phyloP scores from a whole-genome alignment of 2,113 vertebrate genomes.

The Sitta europaea region DNA sequence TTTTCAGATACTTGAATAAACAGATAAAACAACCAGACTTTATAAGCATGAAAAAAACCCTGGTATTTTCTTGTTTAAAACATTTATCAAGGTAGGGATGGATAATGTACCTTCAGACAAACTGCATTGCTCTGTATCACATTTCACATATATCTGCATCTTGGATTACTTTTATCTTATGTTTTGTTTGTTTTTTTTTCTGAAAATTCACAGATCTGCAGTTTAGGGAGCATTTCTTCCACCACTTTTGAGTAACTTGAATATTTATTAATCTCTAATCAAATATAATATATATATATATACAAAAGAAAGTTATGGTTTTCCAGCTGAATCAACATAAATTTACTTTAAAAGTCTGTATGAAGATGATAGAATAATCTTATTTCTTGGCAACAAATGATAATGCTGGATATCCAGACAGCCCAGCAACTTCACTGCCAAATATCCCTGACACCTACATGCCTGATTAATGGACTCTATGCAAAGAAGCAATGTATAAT shows the following conservation, averaged over 20 bases:
- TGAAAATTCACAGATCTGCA: background rate
- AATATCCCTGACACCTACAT: background rate
- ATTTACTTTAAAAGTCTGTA: background rate
- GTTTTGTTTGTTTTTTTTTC: background rate
- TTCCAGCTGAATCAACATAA: background rate
- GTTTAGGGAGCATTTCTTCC: background rate
- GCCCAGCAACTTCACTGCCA: background rate
- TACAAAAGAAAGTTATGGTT: background rate
- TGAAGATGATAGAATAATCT: background rate
- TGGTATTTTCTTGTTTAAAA: background rate
- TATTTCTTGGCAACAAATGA: background rate
- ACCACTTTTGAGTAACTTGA: background rate
- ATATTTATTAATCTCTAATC: background rate
- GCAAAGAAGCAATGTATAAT: background rate
- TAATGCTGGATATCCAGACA: background rate
- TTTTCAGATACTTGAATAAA: background rate
- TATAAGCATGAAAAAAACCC: fast-evolving
- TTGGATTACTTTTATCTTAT: background rate
- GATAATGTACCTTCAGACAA: background rate
- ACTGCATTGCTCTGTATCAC: background rate
- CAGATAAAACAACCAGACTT: background rate
- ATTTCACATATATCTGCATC: background rate
- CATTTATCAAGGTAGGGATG: background rate
- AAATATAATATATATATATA: background rate
- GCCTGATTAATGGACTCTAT: background rate